Evolutionary conservation across 1,140 invertebrate genomes (phyloP).

Genomic region (Drosophila chauvacae): DNA sequence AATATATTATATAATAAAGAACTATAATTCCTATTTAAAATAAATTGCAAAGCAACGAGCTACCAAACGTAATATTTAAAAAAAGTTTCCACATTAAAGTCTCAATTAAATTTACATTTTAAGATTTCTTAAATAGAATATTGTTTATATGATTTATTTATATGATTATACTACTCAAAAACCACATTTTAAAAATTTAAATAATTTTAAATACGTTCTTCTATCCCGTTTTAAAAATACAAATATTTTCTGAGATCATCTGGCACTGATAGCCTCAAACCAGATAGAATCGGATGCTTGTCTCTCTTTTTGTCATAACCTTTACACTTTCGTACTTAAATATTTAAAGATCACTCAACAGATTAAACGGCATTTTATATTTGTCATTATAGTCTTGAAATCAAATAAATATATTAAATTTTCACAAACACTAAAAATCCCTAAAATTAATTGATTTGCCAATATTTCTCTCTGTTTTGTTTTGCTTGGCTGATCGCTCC

Average conservation of each 20-base stretch:
- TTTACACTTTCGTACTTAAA: not conserved
- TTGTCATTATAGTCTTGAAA: not conserved
- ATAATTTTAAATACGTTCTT: not conserved
- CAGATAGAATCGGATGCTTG: not conserved
- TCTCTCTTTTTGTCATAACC: slow-evolving; percentile 1
- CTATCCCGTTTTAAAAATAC: not conserved
- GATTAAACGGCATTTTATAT: not conserved
- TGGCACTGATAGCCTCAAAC: not conserved
- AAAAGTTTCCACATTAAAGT: not conserved
- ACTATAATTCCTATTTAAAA: not conserved
- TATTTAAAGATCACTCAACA: not conserved
- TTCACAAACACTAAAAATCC: not conserved
- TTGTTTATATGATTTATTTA: too few species aligned
- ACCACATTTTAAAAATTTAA: not conserved
- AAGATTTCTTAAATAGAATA: too few species aligned
- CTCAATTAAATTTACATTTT: not conserved
- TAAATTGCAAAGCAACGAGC: not conserved
- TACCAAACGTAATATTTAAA: not conserved
- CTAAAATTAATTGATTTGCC: not conserved
- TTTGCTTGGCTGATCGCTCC: slow-evolving; percentile 6
- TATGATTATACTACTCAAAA: too few species aligned
- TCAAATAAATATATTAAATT: not conserved
- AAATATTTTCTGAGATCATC: not conserved
- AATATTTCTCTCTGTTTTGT: slow-evolving; percentile 12
- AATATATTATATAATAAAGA: too few species aligned